These are phyloP conservation scores for Cryptophagus acutangulus DNA, from an alignment of 2,888 invertebrate genomes.

Conservation along the genomic window DNA sequence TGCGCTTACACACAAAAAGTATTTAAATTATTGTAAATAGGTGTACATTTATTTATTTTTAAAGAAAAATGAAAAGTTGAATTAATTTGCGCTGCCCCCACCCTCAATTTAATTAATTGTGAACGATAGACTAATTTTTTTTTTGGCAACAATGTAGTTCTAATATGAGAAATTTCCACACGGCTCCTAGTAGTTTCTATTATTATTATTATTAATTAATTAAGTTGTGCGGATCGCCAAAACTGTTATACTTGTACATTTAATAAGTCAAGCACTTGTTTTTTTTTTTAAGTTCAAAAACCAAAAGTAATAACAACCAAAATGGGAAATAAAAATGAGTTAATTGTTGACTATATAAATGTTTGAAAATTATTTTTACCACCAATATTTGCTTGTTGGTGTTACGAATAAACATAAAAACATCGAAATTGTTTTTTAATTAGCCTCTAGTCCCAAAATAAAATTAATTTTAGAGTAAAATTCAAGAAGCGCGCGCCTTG, in stretches of 20 bases:
- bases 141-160: not conserved
- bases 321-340: too few relatives aligned
- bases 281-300: too few relatives aligned
- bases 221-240: constrained; percentile 22
- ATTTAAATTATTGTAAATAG: constrained; percentile 33
- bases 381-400: too few relatives aligned
- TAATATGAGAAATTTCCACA: constrained; percentile 1
- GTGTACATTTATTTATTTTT: constrained; percentile 34
- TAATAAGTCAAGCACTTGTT: constrained; percentile 15
- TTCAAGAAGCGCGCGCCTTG: too few relatives aligned
- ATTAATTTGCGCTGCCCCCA: constrained; percentile 5
- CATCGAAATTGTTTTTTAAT: too few relatives aligned
- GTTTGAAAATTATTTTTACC: too few relatives aligned
- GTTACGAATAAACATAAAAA: too few relatives aligned
- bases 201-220: constrained; percentile 11
- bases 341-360: too few relatives aligned
- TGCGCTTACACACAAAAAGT: too few relatives aligned
- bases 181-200: constrained; percentile 7
- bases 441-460: too few relatives aligned
- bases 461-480: too few relatives aligned
- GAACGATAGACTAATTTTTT: not conserved
- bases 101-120: constrained; percentile 4
- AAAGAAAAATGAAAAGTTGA: not conserved
- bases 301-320: too few relatives aligned
- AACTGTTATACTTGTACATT: constrained; percentile 15